Percentiles rank a stretch among this genome's conserved stretches.
These are phyloP conservation scores for Calliopum simillimum DNA, from an alignment of 2,888 invertebrate species.

Conservation along the genomic window DNA sequence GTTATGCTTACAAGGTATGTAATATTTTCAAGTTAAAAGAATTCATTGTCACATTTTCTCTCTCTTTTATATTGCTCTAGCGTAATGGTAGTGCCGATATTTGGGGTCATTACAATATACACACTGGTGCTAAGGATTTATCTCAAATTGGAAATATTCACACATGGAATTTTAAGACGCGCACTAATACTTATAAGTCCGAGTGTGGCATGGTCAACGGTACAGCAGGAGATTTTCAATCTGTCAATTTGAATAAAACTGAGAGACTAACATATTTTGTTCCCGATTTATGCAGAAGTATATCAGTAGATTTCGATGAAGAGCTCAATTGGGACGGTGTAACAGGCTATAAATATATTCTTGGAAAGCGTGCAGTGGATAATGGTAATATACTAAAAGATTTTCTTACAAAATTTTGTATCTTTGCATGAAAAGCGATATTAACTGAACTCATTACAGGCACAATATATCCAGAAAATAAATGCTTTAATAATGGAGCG, in stretches of 20 bases:
- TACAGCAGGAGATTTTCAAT: slow-evolving; percentile 83
- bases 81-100: slow-evolving; percentile 79
- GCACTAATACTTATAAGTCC: slow-evolving; percentile 67
- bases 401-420: too few species aligned
- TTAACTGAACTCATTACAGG: slow-evolving; percentile 62
- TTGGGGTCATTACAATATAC: slow-evolving; percentile 81
- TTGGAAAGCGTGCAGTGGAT: slow-evolving; percentile 74
- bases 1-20: slow-evolving; percentile 81
- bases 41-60: neutral
- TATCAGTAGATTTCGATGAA: slow-evolving; percentile 72
- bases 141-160: slow-evolving; percentile 75
- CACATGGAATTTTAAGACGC: slow-evolving; percentile 77
- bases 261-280: slow-evolving; percentile 74
- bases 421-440: neutral
- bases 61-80: slow-evolving; percentile 71
- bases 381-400: slow-evolving; percentile 69
- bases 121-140: slow-evolving; percentile 75
- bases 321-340: slow-evolving; percentile 72
- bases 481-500: slow-evolving; percentile 79
- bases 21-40: slow-evolving; percentile 55
- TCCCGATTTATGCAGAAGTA: slow-evolving; percentile 79
- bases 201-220: slow-evolving; percentile 74
- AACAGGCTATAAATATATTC: slow-evolving; percentile 73
- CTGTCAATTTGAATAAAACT: slow-evolving; percentile 72
- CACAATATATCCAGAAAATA: slow-evolving; percentile 72